These are phyloP conservation scores for Aphaenogaster rudis DNA, from an alignment of 1,140 invertebrate species.

Conservation along the genomic window DNA sequence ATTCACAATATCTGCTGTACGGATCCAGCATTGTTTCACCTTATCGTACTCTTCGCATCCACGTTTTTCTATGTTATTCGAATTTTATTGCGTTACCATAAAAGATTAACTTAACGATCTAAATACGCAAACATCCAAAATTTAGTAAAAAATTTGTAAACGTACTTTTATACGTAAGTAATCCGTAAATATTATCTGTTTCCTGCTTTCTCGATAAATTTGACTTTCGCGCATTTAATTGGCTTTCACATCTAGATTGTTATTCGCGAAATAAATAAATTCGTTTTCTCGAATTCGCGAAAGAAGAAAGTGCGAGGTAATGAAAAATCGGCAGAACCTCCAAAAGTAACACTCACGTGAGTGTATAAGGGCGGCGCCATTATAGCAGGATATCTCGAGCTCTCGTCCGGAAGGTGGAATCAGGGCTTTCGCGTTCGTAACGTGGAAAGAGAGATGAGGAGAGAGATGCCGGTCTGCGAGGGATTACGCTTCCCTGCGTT, in stretches of 20 bases:
- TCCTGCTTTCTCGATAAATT: neutral
- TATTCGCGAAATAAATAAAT: slow-evolving; percentile 24
- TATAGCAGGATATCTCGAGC: slow-evolving; percentile 61
- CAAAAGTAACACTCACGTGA: slow-evolving; percentile 38
- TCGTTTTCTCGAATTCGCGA: slow-evolving; percentile 17
- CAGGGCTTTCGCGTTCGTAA: slow-evolving; percentile 74
- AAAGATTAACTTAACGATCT: slow-evolving; percentile 14
- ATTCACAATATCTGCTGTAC: neutral
- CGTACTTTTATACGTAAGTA: neutral
- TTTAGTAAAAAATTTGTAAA: neutral
- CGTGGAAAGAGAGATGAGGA: slow-evolving; percentile 69
- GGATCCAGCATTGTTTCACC: slow-evolving; percentile 21
- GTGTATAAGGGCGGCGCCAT: slow-evolving; percentile 64
- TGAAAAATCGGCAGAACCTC: slow-evolving; percentile 44
- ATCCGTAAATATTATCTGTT: slow-evolving; percentile 4
- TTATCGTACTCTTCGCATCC: slow-evolving; percentile 12
- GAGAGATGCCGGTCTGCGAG: slow-evolving; percentile 58
- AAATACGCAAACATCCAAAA: neutral
- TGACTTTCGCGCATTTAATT: neutral
- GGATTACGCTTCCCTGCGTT: slow-evolving; percentile 74
- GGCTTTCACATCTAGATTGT: neutral
- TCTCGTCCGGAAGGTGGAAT: slow-evolving; percentile 71
- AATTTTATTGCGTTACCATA: neutral
- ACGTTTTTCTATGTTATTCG: neutral
- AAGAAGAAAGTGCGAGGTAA: slow-evolving; percentile 27